Percentiles rank a stretch among this genome's conserved stretches.
Conservation (phyloP, 2,797 vertebrate species). For the Onychomys torridus region DNA sequence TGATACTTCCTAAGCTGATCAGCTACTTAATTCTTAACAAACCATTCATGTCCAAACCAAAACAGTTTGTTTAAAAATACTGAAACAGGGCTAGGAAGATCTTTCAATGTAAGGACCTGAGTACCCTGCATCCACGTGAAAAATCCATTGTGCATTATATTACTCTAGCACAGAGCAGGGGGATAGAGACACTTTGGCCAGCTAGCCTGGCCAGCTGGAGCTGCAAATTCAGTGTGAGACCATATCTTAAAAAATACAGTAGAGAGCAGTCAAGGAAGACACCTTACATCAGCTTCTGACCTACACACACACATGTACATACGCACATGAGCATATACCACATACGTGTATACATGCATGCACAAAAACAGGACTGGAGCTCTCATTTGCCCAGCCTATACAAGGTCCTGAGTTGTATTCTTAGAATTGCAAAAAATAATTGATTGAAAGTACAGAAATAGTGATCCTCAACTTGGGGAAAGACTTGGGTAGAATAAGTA, state of each 20-base stretch:
- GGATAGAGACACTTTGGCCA: neutral
- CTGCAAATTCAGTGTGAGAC: neutral
- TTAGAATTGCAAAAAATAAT: neutral
- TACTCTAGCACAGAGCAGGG: neutral
- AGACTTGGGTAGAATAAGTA: conserved; percentile 59
- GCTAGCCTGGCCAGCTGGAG: neutral
- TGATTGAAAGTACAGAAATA: conserved; percentile 11
- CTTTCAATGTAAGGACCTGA: neutral
- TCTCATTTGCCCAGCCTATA: neutral
- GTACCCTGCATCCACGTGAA: neutral
- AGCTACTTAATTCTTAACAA: neutral
- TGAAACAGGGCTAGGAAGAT: neutral
- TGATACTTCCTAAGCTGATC: neutral
- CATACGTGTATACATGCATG: neutral
- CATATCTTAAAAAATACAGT: neutral
- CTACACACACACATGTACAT: no score
- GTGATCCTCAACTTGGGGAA: conserved; percentile 10
- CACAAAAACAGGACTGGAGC: neutral
- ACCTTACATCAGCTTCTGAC: neutral
- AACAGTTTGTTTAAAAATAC: neutral
- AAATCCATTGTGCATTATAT: neutral
- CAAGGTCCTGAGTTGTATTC: neutral
- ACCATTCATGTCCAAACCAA: conserved; percentile 41
- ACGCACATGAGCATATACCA: neutral
- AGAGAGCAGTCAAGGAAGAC: neutral